Conservation (phyloP, 2,888 invertebrate species). For the Metellina segmentata region DNA sequence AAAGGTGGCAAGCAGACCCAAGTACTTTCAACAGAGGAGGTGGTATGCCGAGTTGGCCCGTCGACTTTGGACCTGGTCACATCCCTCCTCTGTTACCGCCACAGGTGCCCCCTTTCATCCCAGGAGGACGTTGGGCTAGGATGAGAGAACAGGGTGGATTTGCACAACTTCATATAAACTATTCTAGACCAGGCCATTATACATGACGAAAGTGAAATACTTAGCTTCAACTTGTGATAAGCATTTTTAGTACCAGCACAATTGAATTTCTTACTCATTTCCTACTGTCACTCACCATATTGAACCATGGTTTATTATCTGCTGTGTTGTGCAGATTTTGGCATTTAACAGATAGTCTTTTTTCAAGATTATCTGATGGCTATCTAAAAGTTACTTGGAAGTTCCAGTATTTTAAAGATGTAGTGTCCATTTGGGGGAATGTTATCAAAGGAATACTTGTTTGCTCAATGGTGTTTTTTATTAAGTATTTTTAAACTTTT, state of each 20-base stretch:
- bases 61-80: constrained; percentile 17
- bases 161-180: constrained; percentile 34
- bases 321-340: constrained; percentile 18
- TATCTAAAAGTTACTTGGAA: background rate
- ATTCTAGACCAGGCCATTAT: constrained; percentile 30
- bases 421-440: no score
- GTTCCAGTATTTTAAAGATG: no score
- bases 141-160: constrained; percentile 42
- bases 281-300: constrained; percentile 43
- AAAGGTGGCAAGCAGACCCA: constrained; percentile 64
- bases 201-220: constrained; percentile 66
- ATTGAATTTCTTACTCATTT: constrained; percentile 40
- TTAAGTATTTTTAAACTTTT: no score
- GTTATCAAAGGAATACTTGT: no score
- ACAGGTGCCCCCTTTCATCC: constrained; percentile 24
- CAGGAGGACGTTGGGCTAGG: background rate
- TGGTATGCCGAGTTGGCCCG: constrained; percentile 7
- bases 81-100: constrained; percentile 29
- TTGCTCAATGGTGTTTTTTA: no score
- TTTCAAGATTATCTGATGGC: background rate
- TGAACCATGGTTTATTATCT: constrained; percentile 1
- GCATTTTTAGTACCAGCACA: constrained; percentile 70
- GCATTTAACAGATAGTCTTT: constrained; percentile 26
- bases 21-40: constrained; percentile 17
- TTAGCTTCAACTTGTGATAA: constrained; percentile 67